Base-by-base conservation (phyloP, 2,888 invertebrate species). In the Acanthococcus lagerstroemiae region DNA sequence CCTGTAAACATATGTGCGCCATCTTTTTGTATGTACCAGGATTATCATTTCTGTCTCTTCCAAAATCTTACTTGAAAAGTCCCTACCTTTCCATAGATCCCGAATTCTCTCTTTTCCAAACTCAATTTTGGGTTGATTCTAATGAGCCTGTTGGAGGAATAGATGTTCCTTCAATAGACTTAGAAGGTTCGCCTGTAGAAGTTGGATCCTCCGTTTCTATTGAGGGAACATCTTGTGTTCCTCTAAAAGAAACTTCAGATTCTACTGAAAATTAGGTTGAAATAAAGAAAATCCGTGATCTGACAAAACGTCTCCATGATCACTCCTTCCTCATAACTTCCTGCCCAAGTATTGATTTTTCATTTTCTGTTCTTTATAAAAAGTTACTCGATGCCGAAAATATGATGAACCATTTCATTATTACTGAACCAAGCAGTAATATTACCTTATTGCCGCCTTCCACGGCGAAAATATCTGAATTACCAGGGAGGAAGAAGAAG, bases 1-100 rank as follows among this genome's bases (percentile, higher is more conserved):
- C 58, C 2, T 58, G 58, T 58, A 58, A 58, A 24, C 58, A 58
- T 17, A 46, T 46, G 12, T 46, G 45, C 9, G 58, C 58, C 17
- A 24, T 58, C 25, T 37, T 58, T 4, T 6, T 46, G 3, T n/a
- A 45, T 58, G 58, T 58, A 17, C 46, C 45, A 4, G 19, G 22
- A 4, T 58, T 22, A 22, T 22, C 22, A 4, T 58, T 46, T 25
- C 4, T 46, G 5, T 17, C 12, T 17, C 9, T 58, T 12, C 58
- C 58, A 30, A n/a, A 6, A 12, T 26, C 21, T 17, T 57, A 27
- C 30, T 7, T 25, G 7, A 56, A 25, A 4, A 56, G 56, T 17
- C 56, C 30, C 19, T 56, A 12, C 19, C 7, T 56, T 19, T 17
- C 56, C 9, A 30, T 56, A 12, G 30, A 56, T 56, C 24, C 37